A percentile compares a stretch with the other conserved stretches of the same genome.
These are phyloP conservation scores for Sebastes goodei DNA, from an alignment of 2,797 vertebrate genomes.

Conservation along the genomic window DNA sequence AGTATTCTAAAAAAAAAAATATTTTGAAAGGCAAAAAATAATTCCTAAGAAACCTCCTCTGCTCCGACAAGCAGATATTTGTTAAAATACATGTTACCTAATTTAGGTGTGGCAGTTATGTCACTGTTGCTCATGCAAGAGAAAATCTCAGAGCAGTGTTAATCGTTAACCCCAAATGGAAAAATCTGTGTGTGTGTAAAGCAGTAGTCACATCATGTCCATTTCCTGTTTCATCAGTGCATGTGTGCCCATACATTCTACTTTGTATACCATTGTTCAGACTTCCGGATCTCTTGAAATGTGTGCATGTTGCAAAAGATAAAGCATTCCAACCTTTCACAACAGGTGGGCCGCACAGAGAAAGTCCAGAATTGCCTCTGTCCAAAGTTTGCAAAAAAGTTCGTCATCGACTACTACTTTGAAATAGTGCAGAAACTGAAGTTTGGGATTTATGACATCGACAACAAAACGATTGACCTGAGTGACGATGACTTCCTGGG, in stretches of 20 bases:
- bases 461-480: slow-evolving; percentile 92
- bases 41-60: fast-evolving
- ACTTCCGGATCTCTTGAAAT: neutral
- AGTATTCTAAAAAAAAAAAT: neutral
- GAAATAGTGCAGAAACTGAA: slow-evolving; percentile 95
- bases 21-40: neutral
- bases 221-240: neutral
- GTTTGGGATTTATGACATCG: slow-evolving; percentile 94
- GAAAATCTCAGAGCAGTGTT: neutral
- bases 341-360: slow-evolving; percentile 90
- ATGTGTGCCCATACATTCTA: neutral
- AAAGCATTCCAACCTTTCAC: neutral
- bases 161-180: slow-evolving; percentile 16
- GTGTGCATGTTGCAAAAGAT: neutral
- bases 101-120: neutral
- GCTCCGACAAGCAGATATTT: neutral
- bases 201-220: neutral
- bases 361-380: slow-evolving; percentile 90
- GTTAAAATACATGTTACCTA: neutral
- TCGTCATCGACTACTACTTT: slow-evolving; percentile 93
- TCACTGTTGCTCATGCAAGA: neutral
- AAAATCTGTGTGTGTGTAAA: slow-evolving; percentile 14
- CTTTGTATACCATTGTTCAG: neutral
- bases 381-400: slow-evolving; percentile 92
- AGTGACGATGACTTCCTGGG: slow-evolving; percentile 95